Base-by-base conservation (phyloP, 2,113 vertebrate species). In the Australoheros scitulus region DNA sequence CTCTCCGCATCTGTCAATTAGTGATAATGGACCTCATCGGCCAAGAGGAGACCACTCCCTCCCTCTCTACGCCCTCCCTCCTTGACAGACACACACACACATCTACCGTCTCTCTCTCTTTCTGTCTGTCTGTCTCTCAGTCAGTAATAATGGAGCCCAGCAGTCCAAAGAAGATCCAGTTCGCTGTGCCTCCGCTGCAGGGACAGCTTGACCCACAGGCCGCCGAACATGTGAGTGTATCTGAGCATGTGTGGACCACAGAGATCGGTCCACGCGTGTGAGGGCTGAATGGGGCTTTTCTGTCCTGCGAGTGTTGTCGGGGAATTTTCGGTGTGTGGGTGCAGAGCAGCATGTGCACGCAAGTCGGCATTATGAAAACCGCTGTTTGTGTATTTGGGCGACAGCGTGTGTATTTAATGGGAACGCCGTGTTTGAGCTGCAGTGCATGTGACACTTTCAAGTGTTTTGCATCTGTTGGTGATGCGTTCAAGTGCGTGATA, bases 151-250 rank as follows among this genome's bases (percentile, higher is more conserved):
- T 99, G 97, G 97, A 99, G 93, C 97, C 98, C 91, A 96, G 97
- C 95, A 99, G 98, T 92, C 98, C 98, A 24, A 99, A 99, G 95
- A 98, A 98, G 96, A 98, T 99, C 95, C 98, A 99, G 76, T 99
- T 98, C 88, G 96, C 96, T 10, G 96, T 97, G n/a, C 98, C 98
- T 32, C 95, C 97, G 7, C 97, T 98, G 84, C 97, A 99, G 95
- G 97, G 96, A 86, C 97, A 97, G 82, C 96, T 98, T 91, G 97
- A 98, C 88, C 97, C 98, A 0, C 97, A 98, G 92, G 98, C 98
- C 26, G 96, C 97, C 14, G 98, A 99, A 89, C 97, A 99, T 95
- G 98, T 99, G 96, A 97, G 96, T 92, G 47, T 15, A 8, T 79
- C 24, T n/a, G n/a, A 6, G 22, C 32, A 1, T 50, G 5, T 26